These are phyloP conservation scores for Shinisaurus crocodilurus DNA, from an alignment of 2,113 vertebrate genomes.

Conservation along the genomic window DNA sequence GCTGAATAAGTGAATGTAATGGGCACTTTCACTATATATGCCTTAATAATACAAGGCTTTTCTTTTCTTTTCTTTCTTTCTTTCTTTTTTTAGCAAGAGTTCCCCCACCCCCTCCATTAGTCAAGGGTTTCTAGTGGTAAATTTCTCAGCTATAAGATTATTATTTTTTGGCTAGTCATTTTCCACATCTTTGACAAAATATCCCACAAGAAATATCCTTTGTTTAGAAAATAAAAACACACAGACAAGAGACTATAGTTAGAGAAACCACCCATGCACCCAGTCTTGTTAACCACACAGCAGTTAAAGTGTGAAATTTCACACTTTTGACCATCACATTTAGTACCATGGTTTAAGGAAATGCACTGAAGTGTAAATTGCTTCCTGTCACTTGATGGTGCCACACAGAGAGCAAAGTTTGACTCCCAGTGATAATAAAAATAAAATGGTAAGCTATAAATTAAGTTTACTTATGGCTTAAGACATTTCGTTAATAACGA, in stretches of 20 bases:
- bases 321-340: constrained; percentile 29
- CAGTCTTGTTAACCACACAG: constrained; percentile 1
- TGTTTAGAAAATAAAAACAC: neutral
- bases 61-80: too few species aligned
- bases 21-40: constrained; percentile 13
- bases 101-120: constrained; percentile 1
- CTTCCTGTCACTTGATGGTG: constrained; percentile 10
- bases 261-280: neutral
- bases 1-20: neutral
- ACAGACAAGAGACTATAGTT: neutral
- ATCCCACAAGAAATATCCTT: constrained; percentile 16
- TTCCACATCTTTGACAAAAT: constrained; percentile 10
- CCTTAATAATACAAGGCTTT: neutral
- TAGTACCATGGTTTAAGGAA: constrained; percentile 37
- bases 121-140: constrained; percentile 14
- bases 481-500: constrained; percentile 31
- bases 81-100: neutral
- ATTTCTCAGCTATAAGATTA: constrained; percentile 21
- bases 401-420: constrained; percentile 23
- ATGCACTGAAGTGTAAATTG: constrained; percentile 42
- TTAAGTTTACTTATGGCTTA: constrained; percentile 43
- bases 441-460: constrained; percentile 38
- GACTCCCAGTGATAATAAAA: constrained; percentile 13
- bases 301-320: constrained; percentile 3
- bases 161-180: neutral